A percentile compares a stretch with the other conserved stretches of the same genome.
phyloP scores from a whole-genome alignment of 2,113 vertebrate genomes.

The Melanerpes formicivorus region DNA sequence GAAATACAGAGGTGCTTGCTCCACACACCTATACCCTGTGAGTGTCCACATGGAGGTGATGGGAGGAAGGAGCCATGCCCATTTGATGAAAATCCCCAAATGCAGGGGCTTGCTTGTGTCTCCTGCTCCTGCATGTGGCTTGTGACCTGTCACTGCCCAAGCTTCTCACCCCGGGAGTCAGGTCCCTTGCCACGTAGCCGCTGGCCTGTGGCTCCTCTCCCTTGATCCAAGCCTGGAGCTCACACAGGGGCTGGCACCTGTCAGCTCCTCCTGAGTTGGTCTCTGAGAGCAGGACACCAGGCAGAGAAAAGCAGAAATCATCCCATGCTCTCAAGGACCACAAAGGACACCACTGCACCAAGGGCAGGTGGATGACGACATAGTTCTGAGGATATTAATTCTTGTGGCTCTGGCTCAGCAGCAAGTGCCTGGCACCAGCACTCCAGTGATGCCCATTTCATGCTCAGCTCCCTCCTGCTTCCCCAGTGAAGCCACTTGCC shows the following conservation, averaged over 20 bases:
- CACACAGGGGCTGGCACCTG: rapidly evolving
- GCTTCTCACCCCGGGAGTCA: rapidly evolving
- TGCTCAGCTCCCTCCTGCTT: neutral
- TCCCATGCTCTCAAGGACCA: rapidly evolving
- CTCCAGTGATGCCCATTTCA: neutral
- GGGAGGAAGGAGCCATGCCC: neutral
- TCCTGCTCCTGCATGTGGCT: neutral
- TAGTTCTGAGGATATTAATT: neutral
- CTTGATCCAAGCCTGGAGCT: neutral
- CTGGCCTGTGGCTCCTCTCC: neutral
- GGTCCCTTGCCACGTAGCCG: neutral
- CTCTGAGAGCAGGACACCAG: neutral
- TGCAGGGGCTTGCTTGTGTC: neutral
- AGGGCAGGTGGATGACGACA: neutral
- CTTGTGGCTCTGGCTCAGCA: neutral
- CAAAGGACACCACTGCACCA: rapidly evolving
- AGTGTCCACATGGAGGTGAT: neutral
- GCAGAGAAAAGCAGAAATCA: neutral
- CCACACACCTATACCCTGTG: rapidly evolving
- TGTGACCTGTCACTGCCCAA: neutral
- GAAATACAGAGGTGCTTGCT: neutral
- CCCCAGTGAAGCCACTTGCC: neutral
- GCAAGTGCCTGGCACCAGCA: neutral
- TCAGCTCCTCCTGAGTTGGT: neutral
- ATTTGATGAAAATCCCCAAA: neutral